Conservation (phyloP, 2,113 vertebrate species). For the Numenius arquata region DNA sequence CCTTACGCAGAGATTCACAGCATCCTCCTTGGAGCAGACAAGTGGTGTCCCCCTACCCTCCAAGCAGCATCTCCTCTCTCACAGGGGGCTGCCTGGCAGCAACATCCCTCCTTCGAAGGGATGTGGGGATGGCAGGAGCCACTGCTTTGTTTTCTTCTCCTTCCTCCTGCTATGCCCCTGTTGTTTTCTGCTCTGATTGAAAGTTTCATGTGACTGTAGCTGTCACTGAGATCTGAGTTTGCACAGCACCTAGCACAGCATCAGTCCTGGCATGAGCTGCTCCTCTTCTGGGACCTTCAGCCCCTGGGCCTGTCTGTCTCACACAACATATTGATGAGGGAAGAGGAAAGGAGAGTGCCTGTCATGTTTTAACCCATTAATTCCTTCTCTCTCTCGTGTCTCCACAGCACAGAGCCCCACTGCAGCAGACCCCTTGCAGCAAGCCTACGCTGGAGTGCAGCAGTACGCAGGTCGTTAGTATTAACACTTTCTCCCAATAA, state of each 20-base stretch:
- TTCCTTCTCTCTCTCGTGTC: conserved; percentile 67
- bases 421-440: conserved; percentile 96
- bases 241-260: conserved; percentile 14
- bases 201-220: conserved; percentile 22
- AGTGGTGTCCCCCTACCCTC: not conserved
- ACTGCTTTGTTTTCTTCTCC: conserved; percentile 37
- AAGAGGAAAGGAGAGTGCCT: not conserved
- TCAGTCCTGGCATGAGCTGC: not conserved
- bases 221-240: conserved; percentile 43
- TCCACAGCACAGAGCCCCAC: conserved; percentile 97
- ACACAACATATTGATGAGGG: not conserved
- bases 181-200: conserved; percentile 39
- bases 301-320: not conserved
- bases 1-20: conserved; percentile 19
- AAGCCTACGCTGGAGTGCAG: conserved; percentile 99
- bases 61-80: not conserved
- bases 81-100: not conserved
- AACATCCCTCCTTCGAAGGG: not conserved
- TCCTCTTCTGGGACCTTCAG: not conserved
- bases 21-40: conserved; percentile 33
- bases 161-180: not conserved
- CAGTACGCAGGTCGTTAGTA: conserved; percentile 99
- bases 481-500: conserved; percentile 73
- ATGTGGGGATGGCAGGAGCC: not conserved
- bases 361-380: not conserved